These are phyloP conservation scores for Oegoconia quadripuncta DNA, from an alignment of 2,888 invertebrate genomes.

Conservation along the genomic window DNA sequence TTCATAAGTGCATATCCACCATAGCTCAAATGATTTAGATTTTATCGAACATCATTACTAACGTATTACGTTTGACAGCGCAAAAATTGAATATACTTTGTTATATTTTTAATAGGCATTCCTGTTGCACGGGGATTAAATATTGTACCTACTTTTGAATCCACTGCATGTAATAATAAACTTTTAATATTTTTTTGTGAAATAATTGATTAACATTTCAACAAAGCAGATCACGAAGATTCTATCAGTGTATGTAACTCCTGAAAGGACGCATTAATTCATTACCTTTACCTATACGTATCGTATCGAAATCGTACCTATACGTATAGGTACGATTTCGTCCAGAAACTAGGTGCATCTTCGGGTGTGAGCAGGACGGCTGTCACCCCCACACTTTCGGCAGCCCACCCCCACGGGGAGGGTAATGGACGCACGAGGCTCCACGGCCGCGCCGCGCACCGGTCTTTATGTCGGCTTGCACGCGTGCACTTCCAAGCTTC, in stretches of 20 bases:
- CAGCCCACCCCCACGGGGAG: conserved; percentile 46
- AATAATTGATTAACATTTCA: too few relatives aligned
- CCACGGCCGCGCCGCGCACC: conserved; percentile 63
- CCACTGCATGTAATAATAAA: too few relatives aligned
- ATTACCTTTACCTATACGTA: conserved; percentile 53
- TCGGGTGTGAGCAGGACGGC: conserved; percentile 65
- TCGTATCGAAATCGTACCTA: too few relatives aligned
- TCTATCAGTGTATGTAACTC: too few relatives aligned
- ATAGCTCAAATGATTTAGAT: too few relatives aligned
- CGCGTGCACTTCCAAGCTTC: conserved; percentile 76
- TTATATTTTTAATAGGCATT: background rate
- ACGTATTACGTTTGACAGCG: too few relatives aligned
- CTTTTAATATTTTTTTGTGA: too few relatives aligned
- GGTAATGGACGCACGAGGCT: conserved; percentile 76
- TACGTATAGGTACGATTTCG: conserved; percentile 66
- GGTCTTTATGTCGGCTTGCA: conserved; percentile 70
- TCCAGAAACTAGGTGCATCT: conserved; percentile 74
- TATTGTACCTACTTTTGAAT: background rate
- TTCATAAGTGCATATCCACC: too few relatives aligned
- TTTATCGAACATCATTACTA: too few relatives aligned
- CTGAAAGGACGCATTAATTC: conserved; percentile 53
- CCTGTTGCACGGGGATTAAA: conserved; percentile 1
- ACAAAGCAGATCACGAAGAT: too few relatives aligned
- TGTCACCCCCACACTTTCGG: conserved; percentile 53
- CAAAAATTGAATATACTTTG: too few relatives aligned